phyloP scores from a whole-genome alignment of 2,888 invertebrate genomes.

The Macrosiphum euphorbiae region DNA sequence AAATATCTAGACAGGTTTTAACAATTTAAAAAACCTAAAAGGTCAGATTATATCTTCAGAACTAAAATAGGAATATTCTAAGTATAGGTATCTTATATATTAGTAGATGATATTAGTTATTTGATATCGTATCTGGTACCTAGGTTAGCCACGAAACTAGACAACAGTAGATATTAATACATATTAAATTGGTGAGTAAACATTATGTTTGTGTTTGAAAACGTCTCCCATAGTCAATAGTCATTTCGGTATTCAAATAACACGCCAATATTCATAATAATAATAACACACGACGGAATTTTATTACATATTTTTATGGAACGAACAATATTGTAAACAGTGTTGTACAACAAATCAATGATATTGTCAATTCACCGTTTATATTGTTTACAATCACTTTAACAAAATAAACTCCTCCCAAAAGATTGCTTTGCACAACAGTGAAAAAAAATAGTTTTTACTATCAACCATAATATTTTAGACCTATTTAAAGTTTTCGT shows the following conservation, averaged over 20 bases:
- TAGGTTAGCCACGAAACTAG: neutral
- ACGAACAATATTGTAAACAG: neutral
- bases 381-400: neutral
- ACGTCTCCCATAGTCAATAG: neutral
- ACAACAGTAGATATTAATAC: neutral
- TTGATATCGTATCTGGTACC: neutral
- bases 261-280: neutral
- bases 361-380: neutral
- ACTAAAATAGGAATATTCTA: neutral
- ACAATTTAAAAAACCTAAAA: neutral
- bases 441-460: neutral
- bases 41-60: neutral
- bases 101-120: too few relatives aligned
- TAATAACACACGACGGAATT: neutral
- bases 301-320: neutral
- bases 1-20: too few relatives aligned
- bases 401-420: neutral
- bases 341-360: neutral
- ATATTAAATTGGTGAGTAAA: neutral
- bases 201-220: neutral
- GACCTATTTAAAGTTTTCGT: neutral
- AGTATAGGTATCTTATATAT: too few relatives aligned
- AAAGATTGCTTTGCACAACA: too few relatives aligned
- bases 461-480: neutral
- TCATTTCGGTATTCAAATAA: neutral